Evolutionary conservation across 2,888 invertebrate species (phyloP), one percentile per base, ranked within the genome.

Genomic region (Mermis nigrescens): DNA sequence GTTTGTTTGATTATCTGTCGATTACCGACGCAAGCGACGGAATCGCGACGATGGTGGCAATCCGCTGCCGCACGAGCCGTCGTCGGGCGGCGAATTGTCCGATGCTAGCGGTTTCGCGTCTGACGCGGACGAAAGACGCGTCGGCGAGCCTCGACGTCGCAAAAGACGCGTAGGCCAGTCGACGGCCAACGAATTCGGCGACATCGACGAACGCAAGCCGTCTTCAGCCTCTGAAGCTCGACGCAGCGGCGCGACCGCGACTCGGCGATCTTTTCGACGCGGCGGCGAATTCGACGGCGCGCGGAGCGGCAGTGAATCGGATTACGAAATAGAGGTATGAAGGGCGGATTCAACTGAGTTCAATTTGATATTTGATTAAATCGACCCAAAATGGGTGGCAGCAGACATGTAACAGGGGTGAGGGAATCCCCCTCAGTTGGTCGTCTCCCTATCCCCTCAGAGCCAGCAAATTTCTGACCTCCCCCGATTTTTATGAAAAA

Each of bases 101-200:
- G 22, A 22, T 22, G 51, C 15, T 24, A 7, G 15, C 51, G 54
- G 29, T 29, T 28, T 12, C 24, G 7, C 7, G 12, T 48, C 48
- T 48, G 24, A 48, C 4, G 51, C 12, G 24, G n/a, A 48, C 7
- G 51, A 48, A 48, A 48, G 7, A n/a, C n/a, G n/a, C n/a, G n/a
- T n/a, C n/a, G n/a, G n/a, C n/a, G n/a, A n/a, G n/a, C 38, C 12
- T 38, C 38, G 19, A 12, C 38, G 12, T 19, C 12, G 38, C 12
- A 19, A 19, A 15, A 19, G 38, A 38, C 38, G 12, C 12, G 19
- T 12, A 15, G 38, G 38, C 12, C 38, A 12, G 38, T 19, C 26
- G n/a, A 12, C 27, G 4, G 57, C 26, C 26, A 59, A 59, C 29
- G 59, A 59, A 55, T 59, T 57, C 31, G 59, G 59, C 22, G 59